Percentiles rank a stretch among this genome's conserved stretches.
Evolutionary conservation across 2,888 invertebrate species (phyloP).

Genomic region (Amphiduros pacificus): DNA sequence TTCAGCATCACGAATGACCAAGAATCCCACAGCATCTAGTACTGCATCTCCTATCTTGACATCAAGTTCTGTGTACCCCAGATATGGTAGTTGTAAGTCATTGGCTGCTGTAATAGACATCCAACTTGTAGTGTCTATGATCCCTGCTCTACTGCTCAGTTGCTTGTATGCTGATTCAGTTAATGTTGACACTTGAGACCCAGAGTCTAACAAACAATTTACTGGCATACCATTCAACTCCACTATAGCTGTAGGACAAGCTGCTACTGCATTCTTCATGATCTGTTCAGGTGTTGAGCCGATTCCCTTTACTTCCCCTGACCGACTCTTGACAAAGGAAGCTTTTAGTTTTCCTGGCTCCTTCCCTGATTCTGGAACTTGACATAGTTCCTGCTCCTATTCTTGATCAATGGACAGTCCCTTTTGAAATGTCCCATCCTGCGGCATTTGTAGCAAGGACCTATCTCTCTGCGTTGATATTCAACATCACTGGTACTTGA

Average conservation of each 20-base stretch:
- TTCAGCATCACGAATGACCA: neutral
- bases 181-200: neutral
- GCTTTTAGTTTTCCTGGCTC: neutral
- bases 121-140: neutral
- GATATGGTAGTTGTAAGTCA: neutral
- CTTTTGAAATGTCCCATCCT: no score
- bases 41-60: neutral
- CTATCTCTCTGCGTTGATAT: no score
- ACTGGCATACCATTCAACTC: neutral
- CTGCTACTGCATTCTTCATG: neutral
- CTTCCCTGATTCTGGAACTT: no score
- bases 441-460: no score
- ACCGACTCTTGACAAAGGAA: neutral
- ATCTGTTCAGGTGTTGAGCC: neutral
- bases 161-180: neutral
- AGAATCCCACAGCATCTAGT: neutral
- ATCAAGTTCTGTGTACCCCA: neutral
- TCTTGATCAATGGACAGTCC: no score
- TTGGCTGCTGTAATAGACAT: conserved; percentile 1
- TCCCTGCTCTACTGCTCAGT: neutral
- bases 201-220: neutral
- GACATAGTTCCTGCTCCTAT: no score
- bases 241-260: neutral
- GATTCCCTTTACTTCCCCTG: neutral
- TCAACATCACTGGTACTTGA: no score